Base-by-base conservation (phyloP, 2,113 vertebrate genomes). In the Gnathonemus echidnorhynchus region DNA sequence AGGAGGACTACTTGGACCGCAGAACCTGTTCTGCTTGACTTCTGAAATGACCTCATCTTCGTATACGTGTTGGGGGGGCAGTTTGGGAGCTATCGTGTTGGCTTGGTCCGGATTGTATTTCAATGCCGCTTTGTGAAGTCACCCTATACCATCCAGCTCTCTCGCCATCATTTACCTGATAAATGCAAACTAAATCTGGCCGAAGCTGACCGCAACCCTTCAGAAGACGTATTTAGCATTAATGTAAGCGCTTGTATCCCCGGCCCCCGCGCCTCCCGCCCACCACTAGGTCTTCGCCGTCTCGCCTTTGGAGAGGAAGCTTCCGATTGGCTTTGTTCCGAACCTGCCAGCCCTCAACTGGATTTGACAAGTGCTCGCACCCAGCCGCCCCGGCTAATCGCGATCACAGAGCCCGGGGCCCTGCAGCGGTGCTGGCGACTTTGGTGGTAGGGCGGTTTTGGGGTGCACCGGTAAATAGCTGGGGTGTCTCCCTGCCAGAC, bases 331-430 rank as follows among this genome's bases (percentile, higher is more conserved):
- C 97, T 98, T 97, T 97, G 96, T 97, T 97, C 96, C 96, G 95
- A 95, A 95, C 96, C 97, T 96, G 96, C 97, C 97, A 97, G 97
- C 97, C 97, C 95, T 95, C 95, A 94, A 95, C 94, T 93, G 95
- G 96, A 96, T 96, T 96, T 97, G 97, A 98, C 97, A 98, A 98
- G 97, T 98, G 97, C 97, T 98, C 97, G 95, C 97, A 97, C 96
- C 97, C 97, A 97, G 97, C 97, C 97, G 96, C 97, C 97, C 97
- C 96, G 94, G 97, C 96, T 96, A 96, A 97, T 97, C 97, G 97
- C 96, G 96, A 97, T 97, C 97, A 97, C 96, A 97, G 94, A 95
- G 93, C 93, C 90, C 50, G 35, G 56, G 74, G 45, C 31, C 27
- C 1, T 15, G 58, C n/a, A 49, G 49, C 49, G 19, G 48, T 88